Evolutionary conservation across 1,140 invertebrate genomes (phyloP), one percentile per base, ranked within the genome.

Genomic region (Andricus grossulariae): DNA sequence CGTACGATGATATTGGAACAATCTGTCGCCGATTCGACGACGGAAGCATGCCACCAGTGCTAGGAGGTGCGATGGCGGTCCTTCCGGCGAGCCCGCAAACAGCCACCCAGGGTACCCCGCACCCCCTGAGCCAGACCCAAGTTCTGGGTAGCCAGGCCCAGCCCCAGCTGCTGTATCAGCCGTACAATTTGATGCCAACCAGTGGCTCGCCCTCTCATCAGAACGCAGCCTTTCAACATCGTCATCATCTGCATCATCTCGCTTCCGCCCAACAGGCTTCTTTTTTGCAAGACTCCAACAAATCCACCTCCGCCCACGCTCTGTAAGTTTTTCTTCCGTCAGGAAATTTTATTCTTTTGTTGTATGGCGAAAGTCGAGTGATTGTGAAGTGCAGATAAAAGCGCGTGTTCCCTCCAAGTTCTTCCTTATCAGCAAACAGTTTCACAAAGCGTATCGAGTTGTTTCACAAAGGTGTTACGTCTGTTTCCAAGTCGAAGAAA

Each of bases 41-140:
- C 70, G 50, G 19, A 78, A 87, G 83, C 74, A 91, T 91, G 90
- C 89, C 90, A 88, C 90, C 90, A 84, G 90, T 91, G 84, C 80
- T 91, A 91, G 90, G 90, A 86, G 90, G 88, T 76, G 89, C 89
- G 82, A 91, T 91, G 90, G 90, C 90, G 88, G 90, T 91, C 78
- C 90, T 91, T 89, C 90, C 90, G 88, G 90, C 90, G 83, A 91
- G 89, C 84, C 90, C 90, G 88, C 89, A 91, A 82, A 90, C 90
- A 85, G 90, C 90, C 84, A 90, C 90, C 78, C 89, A 91, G 85
- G 88, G 88, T 55, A 77, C 74, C 57, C 74, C 80, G 76, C 77
- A 79, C 77, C 73, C 77, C 76, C 78, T 80, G 16, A 79, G 81
- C 71, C 87, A 88, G 81, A 88, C 85, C 75, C 86, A 87, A 81